These are phyloP conservation scores for Lagopus muta DNA, from an alignment of 2,113 vertebrate genomes.

Conservation along the genomic window DNA sequence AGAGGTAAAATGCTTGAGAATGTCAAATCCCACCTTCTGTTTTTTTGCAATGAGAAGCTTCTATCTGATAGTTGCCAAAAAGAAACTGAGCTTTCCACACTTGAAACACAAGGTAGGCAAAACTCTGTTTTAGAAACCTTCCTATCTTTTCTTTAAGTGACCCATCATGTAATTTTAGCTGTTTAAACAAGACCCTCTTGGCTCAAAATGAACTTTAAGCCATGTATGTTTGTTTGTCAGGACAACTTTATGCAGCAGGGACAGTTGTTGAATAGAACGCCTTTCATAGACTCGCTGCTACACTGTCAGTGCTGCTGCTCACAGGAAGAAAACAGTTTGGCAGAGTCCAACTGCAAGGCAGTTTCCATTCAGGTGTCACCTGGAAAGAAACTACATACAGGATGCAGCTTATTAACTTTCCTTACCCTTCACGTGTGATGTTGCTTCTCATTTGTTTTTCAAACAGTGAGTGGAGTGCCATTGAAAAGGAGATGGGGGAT, in stretches of 20 bases:
- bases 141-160: not conserved
- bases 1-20: not conserved
- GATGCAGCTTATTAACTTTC: slow-evolving; percentile 63
- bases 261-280: not conserved
- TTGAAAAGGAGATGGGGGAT: slow-evolving; percentile 96
- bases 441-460: slow-evolving; percentile 69
- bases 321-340: not conserved
- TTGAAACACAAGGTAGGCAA: not conserved
- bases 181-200: not conserved
- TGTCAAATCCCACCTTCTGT: not conserved
- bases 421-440: slow-evolving; percentile 52
- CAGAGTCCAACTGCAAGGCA: not conserved
- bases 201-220: not conserved
- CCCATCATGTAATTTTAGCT: not conserved
- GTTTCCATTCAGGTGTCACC: slow-evolving; percentile 59
- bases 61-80: not conserved
- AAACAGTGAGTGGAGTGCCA: slow-evolving; percentile 93
- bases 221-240: not conserved
- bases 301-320: not conserved
- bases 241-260: not conserved
- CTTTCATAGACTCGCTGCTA: not conserved
- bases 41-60: not conserved
- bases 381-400: slow-evolving; percentile 53
- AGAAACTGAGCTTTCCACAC: too few species aligned
- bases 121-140: not conserved